Conservation (phyloP, 2,888 invertebrate species). For the Resseliella maxima region DNA sequence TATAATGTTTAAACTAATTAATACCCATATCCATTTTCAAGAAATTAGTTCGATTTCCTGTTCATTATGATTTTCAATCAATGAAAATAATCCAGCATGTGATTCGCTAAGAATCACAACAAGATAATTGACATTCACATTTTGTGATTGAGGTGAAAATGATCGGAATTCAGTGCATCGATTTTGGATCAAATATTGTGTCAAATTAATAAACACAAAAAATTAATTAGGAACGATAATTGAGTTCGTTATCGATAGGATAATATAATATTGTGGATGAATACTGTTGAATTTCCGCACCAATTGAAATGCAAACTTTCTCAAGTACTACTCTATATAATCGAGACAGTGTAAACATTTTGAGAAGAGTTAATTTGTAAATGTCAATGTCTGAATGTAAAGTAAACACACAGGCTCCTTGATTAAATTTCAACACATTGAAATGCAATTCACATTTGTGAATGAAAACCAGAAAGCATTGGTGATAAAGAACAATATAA, state of each 20-base stretch:
- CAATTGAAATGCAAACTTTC: too few species aligned
- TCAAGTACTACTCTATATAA: neutral
- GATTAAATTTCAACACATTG: constrained; percentile 39
- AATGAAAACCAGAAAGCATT: neutral
- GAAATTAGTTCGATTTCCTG: neutral
- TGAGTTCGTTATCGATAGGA: neutral
- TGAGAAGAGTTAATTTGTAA: constrained; percentile 47
- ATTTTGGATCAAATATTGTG: neutral
- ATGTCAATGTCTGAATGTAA: constrained; percentile 6
- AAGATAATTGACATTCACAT: too few species aligned
- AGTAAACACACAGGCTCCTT: constrained; percentile 21
- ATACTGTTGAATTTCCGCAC: too few species aligned
- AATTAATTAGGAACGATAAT: neutral
- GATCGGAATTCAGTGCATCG: neutral
- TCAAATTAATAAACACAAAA: neutral
- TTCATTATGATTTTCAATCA: constrained; percentile 12
- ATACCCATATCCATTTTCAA: neutral
- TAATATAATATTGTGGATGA: too few species aligned
- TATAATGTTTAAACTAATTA: neutral
- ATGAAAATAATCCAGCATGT: neutral
- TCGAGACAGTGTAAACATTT: constrained; percentile 33
- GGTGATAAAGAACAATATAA: neutral
- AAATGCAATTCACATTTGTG: neutral
- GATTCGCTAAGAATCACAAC: neutral
- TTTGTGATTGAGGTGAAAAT: neutral